Conservation (phyloP, 2,797 vertebrate species). For the Adelosebastes latens region DNA sequence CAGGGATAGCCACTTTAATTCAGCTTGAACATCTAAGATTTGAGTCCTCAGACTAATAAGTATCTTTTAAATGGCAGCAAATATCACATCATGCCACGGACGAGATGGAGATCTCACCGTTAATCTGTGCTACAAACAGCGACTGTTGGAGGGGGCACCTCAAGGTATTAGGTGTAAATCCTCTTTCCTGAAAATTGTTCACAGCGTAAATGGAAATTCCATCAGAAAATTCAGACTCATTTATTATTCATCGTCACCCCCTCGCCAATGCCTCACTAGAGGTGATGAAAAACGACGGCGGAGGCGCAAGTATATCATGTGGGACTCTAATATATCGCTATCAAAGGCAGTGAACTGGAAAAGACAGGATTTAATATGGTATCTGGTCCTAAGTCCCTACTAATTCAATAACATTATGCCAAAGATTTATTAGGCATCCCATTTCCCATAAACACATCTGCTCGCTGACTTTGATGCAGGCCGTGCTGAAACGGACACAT, state of each 20-base stretch:
- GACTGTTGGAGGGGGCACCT: slow-evolving; percentile 70
- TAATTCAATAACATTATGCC: slow-evolving; percentile 82
- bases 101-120: slow-evolving; percentile 65
- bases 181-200: slow-evolving; percentile 80
- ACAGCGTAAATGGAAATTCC: slow-evolving; percentile 82
- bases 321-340: slow-evolving; percentile 74
- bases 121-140: slow-evolving; percentile 79
- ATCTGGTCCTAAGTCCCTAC: slow-evolving; percentile 71
- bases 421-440: slow-evolving; percentile 72
- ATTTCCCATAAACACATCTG: slow-evolving; percentile 72
- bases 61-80: slow-evolving; percentile 67
- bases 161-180: slow-evolving; percentile 81
- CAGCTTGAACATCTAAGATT: slow-evolving; percentile 39
- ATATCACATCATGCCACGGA: slow-evolving; percentile 60
- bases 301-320: slow-evolving; percentile 79
- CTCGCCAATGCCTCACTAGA: slow-evolving; percentile 49
- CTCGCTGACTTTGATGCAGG: slow-evolving; percentile 42
- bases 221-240: slow-evolving; percentile 81
- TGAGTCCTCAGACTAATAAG: slow-evolving; percentile 57
- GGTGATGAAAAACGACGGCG: slow-evolving; percentile 72
- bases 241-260: slow-evolving; percentile 83
- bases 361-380: slow-evolving; percentile 76
- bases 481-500: slow-evolving; percentile 29
- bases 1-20: slow-evolving; percentile 38
- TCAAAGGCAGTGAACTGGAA: slow-evolving; percentile 78